phyloP scores from a whole-genome alignment of 2,888 invertebrate species.

The Aelia acuminata region DNA sequence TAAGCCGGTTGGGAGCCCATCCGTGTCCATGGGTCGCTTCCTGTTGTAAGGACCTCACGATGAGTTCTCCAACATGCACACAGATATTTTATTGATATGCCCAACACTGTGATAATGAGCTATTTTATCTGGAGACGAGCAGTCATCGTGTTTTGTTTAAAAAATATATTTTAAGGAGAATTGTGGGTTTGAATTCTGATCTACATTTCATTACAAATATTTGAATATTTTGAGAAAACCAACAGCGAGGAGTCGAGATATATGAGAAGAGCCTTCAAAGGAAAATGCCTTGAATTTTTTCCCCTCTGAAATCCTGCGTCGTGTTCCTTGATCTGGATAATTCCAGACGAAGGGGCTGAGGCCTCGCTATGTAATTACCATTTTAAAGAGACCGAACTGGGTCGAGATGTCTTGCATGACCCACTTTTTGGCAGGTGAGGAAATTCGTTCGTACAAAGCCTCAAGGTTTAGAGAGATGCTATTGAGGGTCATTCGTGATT shows the following conservation, averaged over 20 bases:
- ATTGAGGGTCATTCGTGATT: background rate
- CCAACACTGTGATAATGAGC: no score
- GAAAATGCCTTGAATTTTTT: background rate
- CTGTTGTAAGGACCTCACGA: no score
- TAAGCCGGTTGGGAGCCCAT: no score
- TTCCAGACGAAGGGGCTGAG: background rate
- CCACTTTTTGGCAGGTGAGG: background rate
- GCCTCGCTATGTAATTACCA: background rate
- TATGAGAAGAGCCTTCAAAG: background rate
- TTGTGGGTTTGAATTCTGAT: background rate
- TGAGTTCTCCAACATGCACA: no score
- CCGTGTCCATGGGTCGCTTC: no score
- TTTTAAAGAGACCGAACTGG: background rate
- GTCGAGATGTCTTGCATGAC: slow-evolving; percentile 8
- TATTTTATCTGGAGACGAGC: no score
- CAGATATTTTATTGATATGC: no score
- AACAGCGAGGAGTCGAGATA: background rate
- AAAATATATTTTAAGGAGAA: background rate
- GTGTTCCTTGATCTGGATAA: background rate
- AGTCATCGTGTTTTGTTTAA: no score
- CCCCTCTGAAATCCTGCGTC: background rate
- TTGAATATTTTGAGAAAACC: background rate
- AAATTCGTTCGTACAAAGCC: background rate
- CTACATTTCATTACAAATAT: background rate
- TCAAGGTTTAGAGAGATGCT: background rate